Conservation (phyloP, 1,140 invertebrate species). For the Rhopalosiphum maidis region DNA sequence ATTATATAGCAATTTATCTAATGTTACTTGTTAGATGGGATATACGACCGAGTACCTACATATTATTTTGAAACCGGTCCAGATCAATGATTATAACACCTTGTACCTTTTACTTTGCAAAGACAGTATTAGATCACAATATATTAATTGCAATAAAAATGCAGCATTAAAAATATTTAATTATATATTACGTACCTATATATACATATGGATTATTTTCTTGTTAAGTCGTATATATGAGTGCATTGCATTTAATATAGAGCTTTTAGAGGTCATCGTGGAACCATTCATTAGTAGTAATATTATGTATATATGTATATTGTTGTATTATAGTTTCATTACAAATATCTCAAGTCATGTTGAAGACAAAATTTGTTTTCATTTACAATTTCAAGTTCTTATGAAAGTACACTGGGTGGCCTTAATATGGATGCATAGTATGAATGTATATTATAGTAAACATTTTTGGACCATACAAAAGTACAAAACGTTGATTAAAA, state of each 20-base stretch:
- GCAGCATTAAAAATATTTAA: constrained; percentile 28
- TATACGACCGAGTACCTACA: not conserved
- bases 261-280: not conserved
- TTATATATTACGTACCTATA: not conserved
- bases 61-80: constrained; percentile 49
- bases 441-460: not conserved
- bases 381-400: not conserved
- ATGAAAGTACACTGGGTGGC: constrained; percentile 5
- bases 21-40: constrained; percentile 7
- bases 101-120: constrained; percentile 38
- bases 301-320: not conserved
- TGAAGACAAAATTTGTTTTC: not conserved
- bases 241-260: not conserved
- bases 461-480: not conserved
- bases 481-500: not conserved
- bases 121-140: constrained; percentile 34
- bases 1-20: not conserved
- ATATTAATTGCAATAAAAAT: constrained; percentile 40
- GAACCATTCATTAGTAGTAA: not conserved
- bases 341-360: not conserved
- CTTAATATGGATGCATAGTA: not conserved
- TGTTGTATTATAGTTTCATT: not conserved
- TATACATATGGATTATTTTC: not conserved
- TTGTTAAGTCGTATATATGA: not conserved
- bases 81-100: constrained; percentile 22